A percentile compares a stretch with the other conserved stretches of the same genome.
These are phyloP conservation scores for Saturnia japonica DNA, from an alignment of 2,888 invertebrate species.

Conservation along the genomic window DNA sequence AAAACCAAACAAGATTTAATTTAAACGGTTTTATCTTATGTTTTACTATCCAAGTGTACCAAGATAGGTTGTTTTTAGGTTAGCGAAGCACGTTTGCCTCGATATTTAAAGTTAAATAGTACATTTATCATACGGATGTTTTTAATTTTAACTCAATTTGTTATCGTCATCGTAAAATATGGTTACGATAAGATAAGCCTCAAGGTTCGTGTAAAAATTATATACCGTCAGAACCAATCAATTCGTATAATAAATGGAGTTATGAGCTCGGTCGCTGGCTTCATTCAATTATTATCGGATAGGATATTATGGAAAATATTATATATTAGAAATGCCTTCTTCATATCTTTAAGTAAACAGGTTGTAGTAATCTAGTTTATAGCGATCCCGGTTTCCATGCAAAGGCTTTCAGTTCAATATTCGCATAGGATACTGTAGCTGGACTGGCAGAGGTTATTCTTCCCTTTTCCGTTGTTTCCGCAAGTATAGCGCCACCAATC, in stretches of 20 bases:
- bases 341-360: not conserved
- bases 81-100: no score
- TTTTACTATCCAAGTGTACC: no score
- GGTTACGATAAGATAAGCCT: constrained; percentile 21
- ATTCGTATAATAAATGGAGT: constrained; percentile 20
- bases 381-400: not conserved
- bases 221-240: constrained; percentile 20
- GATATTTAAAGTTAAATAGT: not conserved
- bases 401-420: not conserved
- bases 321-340: not conserved
- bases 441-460: not conserved
- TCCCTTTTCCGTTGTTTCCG: not conserved
- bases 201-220: constrained; percentile 17
- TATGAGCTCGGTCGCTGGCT: constrained; percentile 16
- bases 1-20: no score
- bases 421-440: not conserved
- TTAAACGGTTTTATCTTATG: no score
- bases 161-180: constrained; percentile 19
- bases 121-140: constrained; percentile 11
- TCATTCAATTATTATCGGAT: constrained; percentile 7
- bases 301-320: constrained; percentile 11
- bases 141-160: constrained; percentile 20
- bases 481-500: not conserved
- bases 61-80: no score
- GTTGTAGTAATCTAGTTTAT: not conserved